Evolutionary conservation across 2,113 vertebrate genomes (phyloP).

Genomic region (Eonycteris spelaea): DNA sequence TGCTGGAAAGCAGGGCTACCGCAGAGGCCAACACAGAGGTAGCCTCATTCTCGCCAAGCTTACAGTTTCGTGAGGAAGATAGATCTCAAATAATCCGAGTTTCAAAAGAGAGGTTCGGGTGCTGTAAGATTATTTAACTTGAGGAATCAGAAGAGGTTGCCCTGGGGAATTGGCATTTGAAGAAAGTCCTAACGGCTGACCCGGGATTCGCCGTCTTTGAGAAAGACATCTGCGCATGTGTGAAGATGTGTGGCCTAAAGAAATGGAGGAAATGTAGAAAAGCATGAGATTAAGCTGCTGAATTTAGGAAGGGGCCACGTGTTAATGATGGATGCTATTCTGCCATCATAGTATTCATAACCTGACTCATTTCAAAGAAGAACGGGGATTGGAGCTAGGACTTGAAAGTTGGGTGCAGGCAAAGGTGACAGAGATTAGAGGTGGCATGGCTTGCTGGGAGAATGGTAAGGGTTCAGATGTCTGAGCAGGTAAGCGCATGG

Average conservation of each 20-base stretch:
- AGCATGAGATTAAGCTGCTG: neutral
- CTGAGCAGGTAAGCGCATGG: neutral
- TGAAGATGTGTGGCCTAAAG: neutral
- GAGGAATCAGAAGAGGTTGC: neutral
- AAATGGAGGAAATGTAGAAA: neutral
- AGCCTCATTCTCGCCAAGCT: neutral
- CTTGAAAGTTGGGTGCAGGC: neutral
- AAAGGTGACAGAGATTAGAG: neutral
- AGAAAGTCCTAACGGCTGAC: neutral
- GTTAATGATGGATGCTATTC: neutral
- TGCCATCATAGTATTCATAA: neutral
- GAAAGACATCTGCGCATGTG: neutral
- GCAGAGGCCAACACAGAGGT: neutral
- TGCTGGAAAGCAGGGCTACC: neutral
- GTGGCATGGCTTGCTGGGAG: neutral
- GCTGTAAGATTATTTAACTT: neutral
- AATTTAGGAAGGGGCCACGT: neutral
- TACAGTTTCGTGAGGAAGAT: neutral
- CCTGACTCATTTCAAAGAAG: neutral
- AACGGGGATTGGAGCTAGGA: neutral
- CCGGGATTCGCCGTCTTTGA: neutral
- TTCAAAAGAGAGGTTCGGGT: neutral
- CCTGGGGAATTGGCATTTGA: neutral
- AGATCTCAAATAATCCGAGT: neutral
- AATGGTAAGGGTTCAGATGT: neutral